These are phyloP conservation scores for Malurus alboscapulatus DNA, from an alignment of 2,113 vertebrate species.

Conservation along the genomic window DNA sequence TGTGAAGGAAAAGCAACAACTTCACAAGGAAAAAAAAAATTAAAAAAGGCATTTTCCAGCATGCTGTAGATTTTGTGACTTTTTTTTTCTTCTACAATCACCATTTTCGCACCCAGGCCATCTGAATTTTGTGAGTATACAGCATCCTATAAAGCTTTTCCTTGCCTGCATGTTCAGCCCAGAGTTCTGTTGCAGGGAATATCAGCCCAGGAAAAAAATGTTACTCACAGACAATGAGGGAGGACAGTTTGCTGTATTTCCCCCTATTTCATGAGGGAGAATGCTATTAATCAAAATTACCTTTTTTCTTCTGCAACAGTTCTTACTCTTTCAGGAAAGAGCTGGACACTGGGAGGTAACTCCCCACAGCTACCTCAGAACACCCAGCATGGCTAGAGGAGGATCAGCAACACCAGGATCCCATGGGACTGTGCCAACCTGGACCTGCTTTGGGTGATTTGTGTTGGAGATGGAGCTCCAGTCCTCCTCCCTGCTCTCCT, in stretches of 20 bases:
- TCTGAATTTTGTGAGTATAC: background rate
- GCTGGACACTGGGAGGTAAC: fast-evolving
- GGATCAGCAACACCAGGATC: background rate
- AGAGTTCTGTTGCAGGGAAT: background rate
- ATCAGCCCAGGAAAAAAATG: background rate
- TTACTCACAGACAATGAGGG: background rate
- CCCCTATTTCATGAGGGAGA: background rate
- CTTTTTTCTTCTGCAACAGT: background rate
- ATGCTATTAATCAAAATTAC: background rate
- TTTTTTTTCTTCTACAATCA: background rate
- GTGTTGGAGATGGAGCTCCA: background rate
- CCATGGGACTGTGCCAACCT: background rate
- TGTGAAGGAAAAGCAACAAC: background rate
- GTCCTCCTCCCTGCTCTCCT: background rate
- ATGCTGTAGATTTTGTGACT: background rate
- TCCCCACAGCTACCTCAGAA: background rate
- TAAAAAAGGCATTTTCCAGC: background rate
- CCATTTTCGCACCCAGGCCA: background rate
- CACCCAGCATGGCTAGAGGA: background rate
- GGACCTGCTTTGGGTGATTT: background rate
- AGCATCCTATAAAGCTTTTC: background rate
- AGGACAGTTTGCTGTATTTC: background rate
- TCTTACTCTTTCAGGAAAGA: background rate
- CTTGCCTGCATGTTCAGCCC: background rate
- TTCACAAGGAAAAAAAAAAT: background rate